Evolutionary conservation across 1,140 invertebrate genomes (phyloP).

Genomic region (Amyelois transitella): DNA sequence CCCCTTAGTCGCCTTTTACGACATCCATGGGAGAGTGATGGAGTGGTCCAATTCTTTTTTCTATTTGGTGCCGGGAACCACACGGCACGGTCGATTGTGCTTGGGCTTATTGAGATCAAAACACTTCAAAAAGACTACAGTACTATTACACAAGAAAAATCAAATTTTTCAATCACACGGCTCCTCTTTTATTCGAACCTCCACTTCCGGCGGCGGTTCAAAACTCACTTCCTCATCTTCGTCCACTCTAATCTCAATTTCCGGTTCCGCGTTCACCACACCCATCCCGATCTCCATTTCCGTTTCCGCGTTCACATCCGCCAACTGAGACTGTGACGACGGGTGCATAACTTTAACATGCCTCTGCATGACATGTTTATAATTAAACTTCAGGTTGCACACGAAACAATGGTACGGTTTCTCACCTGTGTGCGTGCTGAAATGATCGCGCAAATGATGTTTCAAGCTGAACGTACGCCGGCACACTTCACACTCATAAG

Average conservation of each 20-base stretch:
- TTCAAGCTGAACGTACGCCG: background rate
- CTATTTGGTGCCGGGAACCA: too few species aligned
- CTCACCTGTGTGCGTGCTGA: background rate
- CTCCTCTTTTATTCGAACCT: background rate
- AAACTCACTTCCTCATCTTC: background rate
- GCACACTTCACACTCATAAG: slow-evolving; percentile 3
- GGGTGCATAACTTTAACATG: background rate
- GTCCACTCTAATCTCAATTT: background rate
- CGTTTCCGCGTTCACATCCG: background rate
- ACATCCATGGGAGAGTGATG: too few species aligned
- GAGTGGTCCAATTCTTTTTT: too few species aligned
- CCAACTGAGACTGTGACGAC: too few species aligned
- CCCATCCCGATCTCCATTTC: background rate
- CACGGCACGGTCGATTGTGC: too few species aligned
- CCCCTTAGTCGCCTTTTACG: too few species aligned
- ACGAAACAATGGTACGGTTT: background rate
- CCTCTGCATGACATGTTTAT: background rate
- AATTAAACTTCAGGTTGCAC: background rate
- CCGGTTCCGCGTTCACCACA: background rate
- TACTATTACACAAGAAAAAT: background rate
- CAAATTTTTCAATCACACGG: background rate
- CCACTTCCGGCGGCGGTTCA: background rate
- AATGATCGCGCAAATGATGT: background rate
- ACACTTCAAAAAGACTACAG: too few species aligned
- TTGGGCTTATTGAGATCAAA: too few species aligned